These are phyloP conservation scores for Bombus soroeensis DNA, from an alignment of 1,140 invertebrate species.

Conservation along the genomic window DNA sequence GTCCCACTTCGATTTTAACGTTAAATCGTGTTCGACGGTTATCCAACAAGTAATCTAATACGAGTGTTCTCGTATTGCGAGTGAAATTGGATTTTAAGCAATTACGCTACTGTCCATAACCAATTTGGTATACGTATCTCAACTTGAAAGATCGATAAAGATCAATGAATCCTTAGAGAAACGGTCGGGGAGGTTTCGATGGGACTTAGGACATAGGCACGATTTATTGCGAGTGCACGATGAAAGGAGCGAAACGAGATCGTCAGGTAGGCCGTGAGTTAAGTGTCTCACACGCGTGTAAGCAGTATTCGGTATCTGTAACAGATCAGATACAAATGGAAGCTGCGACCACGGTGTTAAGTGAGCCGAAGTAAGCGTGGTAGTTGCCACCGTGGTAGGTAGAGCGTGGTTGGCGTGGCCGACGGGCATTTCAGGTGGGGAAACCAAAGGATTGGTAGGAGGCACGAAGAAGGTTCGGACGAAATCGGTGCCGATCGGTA, in stretches of 20 bases:
- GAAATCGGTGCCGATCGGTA: conserved; percentile 50
- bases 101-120: too few species aligned
- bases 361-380: conserved; percentile 48
- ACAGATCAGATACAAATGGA: conserved; percentile 68
- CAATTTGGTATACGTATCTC: too few species aligned
- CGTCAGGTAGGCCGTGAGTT: conserved; percentile 14
- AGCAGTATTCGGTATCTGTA: conserved; percentile 59
- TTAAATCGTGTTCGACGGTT: background rate
- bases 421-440: conserved; percentile 24
- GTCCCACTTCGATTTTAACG: background rate
- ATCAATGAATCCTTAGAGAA: too few species aligned
- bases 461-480: conserved; percentile 32
- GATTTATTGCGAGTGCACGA: conserved; percentile 13
- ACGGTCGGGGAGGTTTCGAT: background rate
- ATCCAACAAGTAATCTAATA: background rate
- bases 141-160: too few species aligned
- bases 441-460: conserved; percentile 4
- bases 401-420: conserved; percentile 39
- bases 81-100: background rate
- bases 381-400: conserved; percentile 51
- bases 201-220: background rate
- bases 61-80: background rate
- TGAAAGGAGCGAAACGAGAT: conserved; percentile 7
- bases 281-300: conserved; percentile 50
- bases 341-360: conserved; percentile 51